Percentiles rank a stretch among this genome's conserved stretches.
phyloP scores from a whole-genome alignment of 1,140 invertebrate genomes.

The Asbolus verrucosus region DNA sequence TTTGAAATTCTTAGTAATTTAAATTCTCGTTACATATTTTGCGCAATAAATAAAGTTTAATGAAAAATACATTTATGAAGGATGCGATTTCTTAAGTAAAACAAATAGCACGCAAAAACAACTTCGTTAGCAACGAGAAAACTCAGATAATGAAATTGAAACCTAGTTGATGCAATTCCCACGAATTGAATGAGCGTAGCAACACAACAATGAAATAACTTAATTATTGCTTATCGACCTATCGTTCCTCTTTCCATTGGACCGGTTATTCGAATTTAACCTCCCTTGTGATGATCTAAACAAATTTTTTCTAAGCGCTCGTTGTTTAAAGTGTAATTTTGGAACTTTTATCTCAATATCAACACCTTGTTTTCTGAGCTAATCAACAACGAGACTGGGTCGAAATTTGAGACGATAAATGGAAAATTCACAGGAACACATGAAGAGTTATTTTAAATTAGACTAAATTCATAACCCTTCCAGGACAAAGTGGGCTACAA shows the following conservation, averaged over 20 bases:
- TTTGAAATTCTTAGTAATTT: no score
- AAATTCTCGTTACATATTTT: neutral
- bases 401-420: constrained; percentile 8
- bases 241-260: constrained; percentile 11
- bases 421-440: neutral
- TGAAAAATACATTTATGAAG: constrained; percentile 9
- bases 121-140: constrained; percentile 38
- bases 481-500: no score
- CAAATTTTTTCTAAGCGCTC: constrained; percentile 10
- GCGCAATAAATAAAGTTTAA: constrained; percentile 13
- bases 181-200: constrained; percentile 38
- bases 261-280: constrained; percentile 23
- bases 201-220: constrained; percentile 43
- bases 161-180: constrained; percentile 43
- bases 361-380: constrained; percentile 10
- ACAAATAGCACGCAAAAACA: constrained; percentile 39
- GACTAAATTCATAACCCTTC: no score
- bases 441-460: constrained; percentile 15
- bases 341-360: neutral
- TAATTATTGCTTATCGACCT: constrained; percentile 41
- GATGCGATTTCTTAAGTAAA: constrained; percentile 32
- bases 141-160: constrained; percentile 44
- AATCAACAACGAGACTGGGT: no score
- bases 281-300: constrained; percentile 2
- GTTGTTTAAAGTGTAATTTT: neutral